Percentiles rank a stretch among this genome's conserved stretches.
Evolutionary conservation across 1,140 invertebrate genomes (phyloP).

Genomic region (Patella vulgata): DNA sequence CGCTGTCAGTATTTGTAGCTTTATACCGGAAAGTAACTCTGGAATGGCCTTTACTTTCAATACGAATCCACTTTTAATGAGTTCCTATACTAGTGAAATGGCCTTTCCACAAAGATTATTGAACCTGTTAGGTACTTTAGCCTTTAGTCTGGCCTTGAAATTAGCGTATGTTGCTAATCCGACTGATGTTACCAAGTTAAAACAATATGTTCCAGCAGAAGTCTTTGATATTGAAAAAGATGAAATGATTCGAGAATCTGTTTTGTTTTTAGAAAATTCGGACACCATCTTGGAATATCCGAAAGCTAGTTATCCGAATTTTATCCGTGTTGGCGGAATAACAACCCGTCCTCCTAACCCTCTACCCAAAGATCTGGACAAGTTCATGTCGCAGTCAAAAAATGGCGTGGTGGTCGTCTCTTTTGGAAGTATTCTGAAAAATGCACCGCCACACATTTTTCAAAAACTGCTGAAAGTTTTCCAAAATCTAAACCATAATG

Average conservation of each 20-base stretch:
- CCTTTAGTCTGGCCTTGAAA: neutral
- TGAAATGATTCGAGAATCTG: slow-evolving; percentile 5
- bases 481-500: too few species aligned
- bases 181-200: too few species aligned
- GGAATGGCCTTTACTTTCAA: slow-evolving; percentile 6
- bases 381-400: slow-evolving; percentile 8
- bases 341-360: slow-evolving; percentile 20
- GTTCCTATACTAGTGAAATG: neutral
- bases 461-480: slow-evolving; percentile 12
- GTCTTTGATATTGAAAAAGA: neutral
- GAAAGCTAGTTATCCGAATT: slow-evolving; percentile 15
- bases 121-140: neutral
- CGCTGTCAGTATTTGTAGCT: neutral
- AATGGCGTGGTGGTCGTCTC: slow-evolving; percentile 23
- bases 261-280: slow-evolving; percentile 15
- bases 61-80: neutral
- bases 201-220: too few species aligned
- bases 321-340: slow-evolving; percentile 20
- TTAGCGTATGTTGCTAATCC: too few species aligned
- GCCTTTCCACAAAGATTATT: slow-evolving; percentile 5
- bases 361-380: slow-evolving; percentile 10
- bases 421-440: slow-evolving; percentile 16
- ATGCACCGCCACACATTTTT: neutral
- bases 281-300: slow-evolving; percentile 17
- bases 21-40: slow-evolving; percentile 6